Evolutionary conservation across 2,888 invertebrate species (phyloP).

Genomic region (Notodonta dromedarius): DNA sequence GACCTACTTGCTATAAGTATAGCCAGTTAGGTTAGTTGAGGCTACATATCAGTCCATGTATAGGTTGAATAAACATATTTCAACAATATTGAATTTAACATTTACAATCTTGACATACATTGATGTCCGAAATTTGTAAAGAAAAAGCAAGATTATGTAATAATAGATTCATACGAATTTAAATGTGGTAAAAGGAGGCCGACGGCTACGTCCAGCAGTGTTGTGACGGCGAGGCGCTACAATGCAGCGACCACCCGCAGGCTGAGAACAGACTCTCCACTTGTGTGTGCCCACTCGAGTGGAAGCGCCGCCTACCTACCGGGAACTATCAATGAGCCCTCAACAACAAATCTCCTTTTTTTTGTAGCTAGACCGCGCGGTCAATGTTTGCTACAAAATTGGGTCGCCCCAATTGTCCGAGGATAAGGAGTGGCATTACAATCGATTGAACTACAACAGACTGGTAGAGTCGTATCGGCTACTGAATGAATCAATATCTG

Average conservation of each 20-base stretch:
- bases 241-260: constrained; percentile 75
- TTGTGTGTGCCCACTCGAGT: constrained; percentile 64
- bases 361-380: constrained; percentile 50
- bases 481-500: constrained; percentile 48
- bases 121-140: no score
- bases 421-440: constrained; percentile 55
- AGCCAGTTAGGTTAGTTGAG: no score
- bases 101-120: no score
- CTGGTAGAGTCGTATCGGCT: constrained; percentile 38
- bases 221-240: constrained; percentile 64
- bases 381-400: constrained; percentile 57
- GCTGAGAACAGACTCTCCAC: constrained; percentile 44
- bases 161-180: constrained; percentile 19
- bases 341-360: constrained; percentile 52
- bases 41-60: no score
- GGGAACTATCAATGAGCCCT: constrained; percentile 67
- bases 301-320: constrained; percentile 58
- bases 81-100: no score
- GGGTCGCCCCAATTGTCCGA: constrained; percentile 68
- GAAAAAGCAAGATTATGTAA: not conserved
- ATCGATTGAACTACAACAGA: constrained; percentile 52
- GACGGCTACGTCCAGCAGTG: constrained; percentile 39
- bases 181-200: constrained; percentile 37
- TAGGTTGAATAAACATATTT: no score
- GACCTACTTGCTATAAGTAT: no score